A percentile compares a stretch with the other conserved stretches of the same genome.
Conservation (phyloP, 1,140 invertebrate genomes). For the Philotrypesis tridentata region DNA sequence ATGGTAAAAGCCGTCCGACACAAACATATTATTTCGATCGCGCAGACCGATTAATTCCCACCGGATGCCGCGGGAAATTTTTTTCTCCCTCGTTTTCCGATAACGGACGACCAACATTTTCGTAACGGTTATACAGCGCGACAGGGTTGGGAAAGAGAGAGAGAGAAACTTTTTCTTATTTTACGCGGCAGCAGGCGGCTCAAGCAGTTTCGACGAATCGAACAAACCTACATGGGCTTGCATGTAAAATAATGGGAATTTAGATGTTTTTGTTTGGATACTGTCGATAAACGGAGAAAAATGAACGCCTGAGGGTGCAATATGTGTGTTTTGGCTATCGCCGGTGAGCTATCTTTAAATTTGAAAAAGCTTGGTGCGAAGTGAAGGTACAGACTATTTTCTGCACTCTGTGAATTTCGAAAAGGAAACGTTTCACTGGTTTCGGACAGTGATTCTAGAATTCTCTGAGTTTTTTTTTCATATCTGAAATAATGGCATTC, state of each 20-base stretch:
- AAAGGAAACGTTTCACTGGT: too few relatives aligned
- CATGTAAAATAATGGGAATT: neutral
- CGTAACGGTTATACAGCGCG: slow-evolving; percentile 11
- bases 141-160: neutral
- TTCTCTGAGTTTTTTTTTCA: too few relatives aligned
- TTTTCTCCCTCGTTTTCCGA: neutral
- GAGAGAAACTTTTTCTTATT: slow-evolving; percentile 3
- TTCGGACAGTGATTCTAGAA: too few relatives aligned
- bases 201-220: neutral
- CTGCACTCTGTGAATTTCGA: too few relatives aligned
- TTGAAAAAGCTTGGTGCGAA: neutral
- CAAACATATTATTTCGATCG: slow-evolving; percentile 41
- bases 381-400: too few relatives aligned
- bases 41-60: slow-evolving; percentile 33
- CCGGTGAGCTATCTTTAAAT: neutral
- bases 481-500: too few relatives aligned
- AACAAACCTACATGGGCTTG: neutral
- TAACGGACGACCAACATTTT: slow-evolving; percentile 29
- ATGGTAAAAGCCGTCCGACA: slow-evolving; percentile 1
- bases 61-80: neutral
- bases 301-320: neutral
- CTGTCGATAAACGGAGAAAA: neutral
- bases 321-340: neutral
- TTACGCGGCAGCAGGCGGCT: neutral
- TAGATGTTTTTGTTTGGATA: slow-evolving; percentile 2